These are phyloP conservation scores for Chromobotia macracanthus DNA, from an alignment of 2,797 vertebrate species.

Conservation along the genomic window DNA sequence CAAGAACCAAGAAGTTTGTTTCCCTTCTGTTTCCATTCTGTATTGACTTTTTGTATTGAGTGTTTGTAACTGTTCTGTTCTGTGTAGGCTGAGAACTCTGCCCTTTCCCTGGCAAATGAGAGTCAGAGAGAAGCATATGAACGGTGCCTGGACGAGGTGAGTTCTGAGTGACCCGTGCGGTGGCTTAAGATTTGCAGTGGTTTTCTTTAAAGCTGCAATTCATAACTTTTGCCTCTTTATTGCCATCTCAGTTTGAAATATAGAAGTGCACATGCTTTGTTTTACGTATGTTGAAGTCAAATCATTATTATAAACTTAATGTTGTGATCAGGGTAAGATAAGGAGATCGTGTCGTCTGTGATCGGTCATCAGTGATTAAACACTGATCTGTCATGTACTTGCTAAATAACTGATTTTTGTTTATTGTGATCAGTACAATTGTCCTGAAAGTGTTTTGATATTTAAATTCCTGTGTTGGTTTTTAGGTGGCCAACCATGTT, in stretches of 20 bases:
- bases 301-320: too few species aligned
- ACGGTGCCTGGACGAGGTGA: slow-evolving; percentile 89
- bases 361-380: too few species aligned
- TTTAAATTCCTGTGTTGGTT: slow-evolving; percentile 25
- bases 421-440: too few species aligned
- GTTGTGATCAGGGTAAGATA: too few species aligned
- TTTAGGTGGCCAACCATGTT: slow-evolving; percentile 92
- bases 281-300: too few species aligned
- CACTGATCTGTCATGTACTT: too few species aligned
- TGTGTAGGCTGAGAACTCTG: slow-evolving; percentile 89
- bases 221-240: too few species aligned
- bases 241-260: too few species aligned
- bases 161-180: slow-evolving; percentile 23
- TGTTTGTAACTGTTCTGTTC: slow-evolving; percentile 30
- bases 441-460: neutral
- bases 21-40: slow-evolving; percentile 24
- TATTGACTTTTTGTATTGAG: neutral
- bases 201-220: slow-evolving; percentile 3
- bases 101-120: slow-evolving; percentile 92
- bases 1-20: neutral
- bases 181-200: neutral
- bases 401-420: too few species aligned
- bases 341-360: too few species aligned
- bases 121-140: slow-evolving; percentile 94
- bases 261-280: too few species aligned